phyloP scores from a whole-genome alignment of 2,888 invertebrate genomes.

The Cremastinae sp. region DNA sequence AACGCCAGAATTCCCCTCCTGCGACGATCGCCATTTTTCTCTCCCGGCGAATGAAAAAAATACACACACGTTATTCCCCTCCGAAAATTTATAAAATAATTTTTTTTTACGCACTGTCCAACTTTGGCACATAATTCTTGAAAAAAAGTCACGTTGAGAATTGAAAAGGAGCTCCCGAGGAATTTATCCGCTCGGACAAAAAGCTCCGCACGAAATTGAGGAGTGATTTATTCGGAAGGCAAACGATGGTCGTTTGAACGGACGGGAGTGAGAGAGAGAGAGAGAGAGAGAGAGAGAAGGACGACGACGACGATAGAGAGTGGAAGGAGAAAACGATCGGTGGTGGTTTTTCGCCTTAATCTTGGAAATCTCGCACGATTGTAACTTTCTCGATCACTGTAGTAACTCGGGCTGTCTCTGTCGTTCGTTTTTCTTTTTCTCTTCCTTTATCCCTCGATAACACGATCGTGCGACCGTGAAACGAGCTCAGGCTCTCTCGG shows the following conservation, averaged over 20 bases:
- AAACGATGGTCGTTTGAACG: constrained; percentile 30
- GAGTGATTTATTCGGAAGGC: constrained; percentile 34
- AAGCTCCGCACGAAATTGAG: constrained; percentile 23
- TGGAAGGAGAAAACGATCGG: constrained; percentile 63
- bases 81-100: too few species aligned
- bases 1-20: too few species aligned
- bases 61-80: too few species aligned
- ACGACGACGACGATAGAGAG: too few species aligned
- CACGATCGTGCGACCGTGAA: constrained; percentile 72
- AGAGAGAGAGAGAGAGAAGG: constrained; percentile 63
- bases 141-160: too few species aligned
- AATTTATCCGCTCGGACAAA: neutral
- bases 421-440: constrained; percentile 27
- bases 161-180: too few species aligned
- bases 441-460: constrained; percentile 66
- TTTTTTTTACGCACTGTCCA: too few species aligned
- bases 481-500: constrained; percentile 67
- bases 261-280: constrained; percentile 9
- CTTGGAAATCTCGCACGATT: constrained; percentile 54
- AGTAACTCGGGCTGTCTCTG: constrained; percentile 6
- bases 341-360: constrained; percentile 60
- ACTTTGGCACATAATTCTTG: too few species aligned
- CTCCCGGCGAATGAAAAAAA: too few species aligned
- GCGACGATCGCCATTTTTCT: too few species aligned
- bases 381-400: constrained; percentile 54